A percentile compares a stretch with the other conserved stretches of the same genome.
Conservation (phyloP, 1,140 invertebrate genomes). For the Bombus difficillimus region DNA sequence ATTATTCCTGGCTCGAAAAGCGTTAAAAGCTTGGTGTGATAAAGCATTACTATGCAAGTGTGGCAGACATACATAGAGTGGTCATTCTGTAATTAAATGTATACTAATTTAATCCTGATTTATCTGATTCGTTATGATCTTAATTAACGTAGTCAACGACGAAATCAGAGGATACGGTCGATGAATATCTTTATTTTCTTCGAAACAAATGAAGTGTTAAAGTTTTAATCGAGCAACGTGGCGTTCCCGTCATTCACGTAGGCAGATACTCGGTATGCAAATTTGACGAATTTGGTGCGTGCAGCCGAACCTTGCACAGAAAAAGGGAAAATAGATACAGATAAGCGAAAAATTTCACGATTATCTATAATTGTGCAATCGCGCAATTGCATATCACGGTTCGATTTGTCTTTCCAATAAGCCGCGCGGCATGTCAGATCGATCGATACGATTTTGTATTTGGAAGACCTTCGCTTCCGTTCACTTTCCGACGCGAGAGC, state of each 20-base stretch:
- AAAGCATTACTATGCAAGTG: neutral
- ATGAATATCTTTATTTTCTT: neutral
- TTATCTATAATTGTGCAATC: neutral
- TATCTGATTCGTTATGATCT: neutral
- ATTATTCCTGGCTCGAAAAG: neutral
- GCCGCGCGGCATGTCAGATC: neutral
- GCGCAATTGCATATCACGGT: neutral
- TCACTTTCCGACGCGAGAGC: neutral
- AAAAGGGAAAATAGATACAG: neutral
- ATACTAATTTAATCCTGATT: neutral
- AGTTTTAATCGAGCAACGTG: neutral
- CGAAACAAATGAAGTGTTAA: too few species aligned
- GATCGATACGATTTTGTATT: neutral
- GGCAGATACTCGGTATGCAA: neutral
- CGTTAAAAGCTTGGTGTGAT: neutral
- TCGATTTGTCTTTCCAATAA: neutral
- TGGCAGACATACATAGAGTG: neutral
- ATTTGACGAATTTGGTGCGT: neutral
- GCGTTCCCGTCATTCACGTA: too few species aligned
- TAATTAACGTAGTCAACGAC: neutral
- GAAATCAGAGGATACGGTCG: neutral
- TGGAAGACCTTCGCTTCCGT: neutral
- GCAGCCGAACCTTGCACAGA: neutral
- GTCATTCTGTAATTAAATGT: neutral
- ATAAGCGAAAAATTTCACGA: neutral